These are phyloP conservation scores for Cercopithecus hamlyni DNA, from an alignment of 2,797 vertebrate genomes.

Conservation along the genomic window DNA sequence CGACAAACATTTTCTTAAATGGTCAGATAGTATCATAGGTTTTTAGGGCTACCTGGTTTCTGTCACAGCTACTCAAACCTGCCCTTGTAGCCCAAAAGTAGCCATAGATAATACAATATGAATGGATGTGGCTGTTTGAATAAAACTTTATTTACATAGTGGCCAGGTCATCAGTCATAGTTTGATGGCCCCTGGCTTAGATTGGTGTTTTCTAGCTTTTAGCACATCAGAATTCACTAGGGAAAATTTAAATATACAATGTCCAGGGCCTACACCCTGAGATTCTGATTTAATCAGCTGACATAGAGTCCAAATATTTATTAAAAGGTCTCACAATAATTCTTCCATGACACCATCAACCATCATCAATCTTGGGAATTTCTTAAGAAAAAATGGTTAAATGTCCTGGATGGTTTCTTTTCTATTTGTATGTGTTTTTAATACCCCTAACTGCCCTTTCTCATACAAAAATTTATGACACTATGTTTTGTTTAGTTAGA, in stretches of 20 bases:
- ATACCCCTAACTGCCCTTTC: slow-evolving; percentile 17
- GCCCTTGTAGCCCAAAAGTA: neutral
- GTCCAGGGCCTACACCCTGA: neutral
- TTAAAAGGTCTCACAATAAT: neutral
- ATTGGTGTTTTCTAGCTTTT: neutral
- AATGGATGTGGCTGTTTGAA: neutral
- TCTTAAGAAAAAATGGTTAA: neutral
- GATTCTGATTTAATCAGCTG: neutral
- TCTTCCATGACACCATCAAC: neutral
- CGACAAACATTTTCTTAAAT: neutral
- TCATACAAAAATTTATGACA: slow-evolving; percentile 53
- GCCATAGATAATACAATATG: neutral
- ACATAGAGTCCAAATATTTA: neutral
- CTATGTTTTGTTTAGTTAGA: slow-evolving; percentile 61
- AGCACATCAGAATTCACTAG: neutral
- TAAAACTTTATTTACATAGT: slow-evolving; percentile 16
- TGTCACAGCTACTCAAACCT: neutral
- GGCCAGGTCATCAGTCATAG: neutral
- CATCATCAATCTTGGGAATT: neutral
- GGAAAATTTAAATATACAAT: neutral
- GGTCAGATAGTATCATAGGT: neutral
- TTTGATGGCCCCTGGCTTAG: neutral
- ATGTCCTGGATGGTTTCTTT: neutral
- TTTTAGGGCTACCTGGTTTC: neutral
- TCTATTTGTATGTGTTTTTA: neutral